Evolutionary conservation across 2,113 vertebrate species (phyloP), one percentile per base, ranked within the genome.

Genomic region (Ammodytes marinus): DNA sequence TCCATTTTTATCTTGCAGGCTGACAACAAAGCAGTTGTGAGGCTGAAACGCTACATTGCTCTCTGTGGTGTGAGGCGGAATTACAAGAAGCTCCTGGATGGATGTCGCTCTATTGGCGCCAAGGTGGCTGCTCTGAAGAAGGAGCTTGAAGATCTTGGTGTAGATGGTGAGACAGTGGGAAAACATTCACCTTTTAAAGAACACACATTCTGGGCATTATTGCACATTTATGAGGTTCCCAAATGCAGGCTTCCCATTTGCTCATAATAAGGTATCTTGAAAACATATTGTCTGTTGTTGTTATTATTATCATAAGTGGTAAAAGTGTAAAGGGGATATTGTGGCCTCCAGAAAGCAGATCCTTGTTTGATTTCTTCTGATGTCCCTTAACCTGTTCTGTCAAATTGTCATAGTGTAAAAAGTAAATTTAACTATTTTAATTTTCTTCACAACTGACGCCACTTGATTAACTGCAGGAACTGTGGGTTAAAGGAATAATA

Each of bases 41-140:
- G 95, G 47, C 94, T 98, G 37, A 98, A 97, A 82, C 96, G 93
- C 35, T 97, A 96, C 83, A 96, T 98, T 35, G 5, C 94, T 47
- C 94, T 96, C 58, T 98, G 97, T 73, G 97, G 97, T 0, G 95
- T 92, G 65, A 82, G 88, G 55, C 91, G 87, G 9, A 97, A 97
- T 89, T 98, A 97, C 85, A 97, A 97, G 88, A 97, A 96, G 76
- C 92, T 98, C 19, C 86, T 98, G 0, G 92, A 89, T 0, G 86
- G 83, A 71, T 97, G 96, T 54, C 69, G 27, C 46, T 96, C 96
- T 0, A 76, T 89, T 59, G 94, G 91, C 57, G 84, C 96, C 11
- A 90, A 94, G 49, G 91, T 96, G 60, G 75, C 87, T 59, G 88
- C 93, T 52, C 93, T 98, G 11, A 96, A 94, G 77, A 94, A 93